phyloP scores from a whole-genome alignment of 2,888 invertebrate species.

The Heliconius hortense region DNA sequence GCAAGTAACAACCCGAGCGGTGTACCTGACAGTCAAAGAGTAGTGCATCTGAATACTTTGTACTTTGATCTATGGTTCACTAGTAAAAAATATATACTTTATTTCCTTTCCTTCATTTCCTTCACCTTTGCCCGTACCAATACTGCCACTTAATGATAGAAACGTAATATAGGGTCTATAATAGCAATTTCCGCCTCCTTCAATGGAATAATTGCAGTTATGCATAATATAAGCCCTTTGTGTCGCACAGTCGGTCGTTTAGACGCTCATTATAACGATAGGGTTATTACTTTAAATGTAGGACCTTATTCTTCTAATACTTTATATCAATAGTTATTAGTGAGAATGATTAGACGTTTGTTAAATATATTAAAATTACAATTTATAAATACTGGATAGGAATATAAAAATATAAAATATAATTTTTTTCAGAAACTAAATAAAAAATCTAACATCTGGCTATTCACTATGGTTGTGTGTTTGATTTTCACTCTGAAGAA shows the following conservation, averaged over 20 bases:
- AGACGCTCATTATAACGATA: slow-evolving; percentile 62
- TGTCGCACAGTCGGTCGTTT: slow-evolving; percentile 50
- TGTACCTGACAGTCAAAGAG: slow-evolving; percentile 59
- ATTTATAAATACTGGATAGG: background rate
- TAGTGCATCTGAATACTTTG: slow-evolving; percentile 65
- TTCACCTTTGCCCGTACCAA: background rate
- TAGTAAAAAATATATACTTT: slow-evolving; percentile 11
- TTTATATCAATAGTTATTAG: background rate
- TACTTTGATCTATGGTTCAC: slow-evolving; percentile 49
- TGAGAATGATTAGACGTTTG: background rate
- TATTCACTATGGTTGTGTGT: background rate
- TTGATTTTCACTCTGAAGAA: background rate
- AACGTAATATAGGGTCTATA: slow-evolving; percentile 22
- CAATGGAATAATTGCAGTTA: slow-evolving; percentile 38
- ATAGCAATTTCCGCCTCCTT: slow-evolving; percentile 32
- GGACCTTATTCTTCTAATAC: slow-evolving; percentile 50
- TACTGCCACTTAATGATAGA: slow-evolving; percentile 4
- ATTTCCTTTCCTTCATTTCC: background rate
- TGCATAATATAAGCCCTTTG: slow-evolving; percentile 50
- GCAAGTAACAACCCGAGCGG: slow-evolving; percentile 47
- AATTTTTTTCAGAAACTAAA: background rate
- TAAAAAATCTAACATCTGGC: background rate
- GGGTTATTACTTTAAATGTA: slow-evolving; percentile 66
- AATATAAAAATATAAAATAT: background rate
- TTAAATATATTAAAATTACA: background rate